Conservation (phyloP, 2,888 invertebrate species). For the Quadroppia sp. region DNA sequence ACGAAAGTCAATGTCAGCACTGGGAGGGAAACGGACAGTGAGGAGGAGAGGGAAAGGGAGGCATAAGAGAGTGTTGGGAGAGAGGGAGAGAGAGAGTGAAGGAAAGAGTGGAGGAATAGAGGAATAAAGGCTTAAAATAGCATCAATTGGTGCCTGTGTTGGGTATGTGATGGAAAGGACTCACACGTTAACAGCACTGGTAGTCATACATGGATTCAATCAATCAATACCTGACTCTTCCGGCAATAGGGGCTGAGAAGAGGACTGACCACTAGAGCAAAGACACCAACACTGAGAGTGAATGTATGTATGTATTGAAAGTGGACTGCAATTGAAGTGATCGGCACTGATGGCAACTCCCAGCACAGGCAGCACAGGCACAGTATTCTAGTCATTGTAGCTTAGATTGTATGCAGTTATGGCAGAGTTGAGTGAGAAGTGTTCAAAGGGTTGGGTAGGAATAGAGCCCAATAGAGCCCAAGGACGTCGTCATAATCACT, state of each 20-base stretch:
- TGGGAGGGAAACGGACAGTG: conserved; percentile 21
- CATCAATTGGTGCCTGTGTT: conserved; percentile 6
- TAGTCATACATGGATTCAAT: background rate
- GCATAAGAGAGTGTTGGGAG: background rate
- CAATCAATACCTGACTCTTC: conserved; percentile 29
- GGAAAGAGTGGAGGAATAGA: conserved; percentile 29
- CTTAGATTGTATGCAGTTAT: background rate
- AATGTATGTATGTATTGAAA: background rate
- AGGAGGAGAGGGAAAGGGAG: conserved; percentile 33
- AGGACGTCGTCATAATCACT: conserved; percentile 32
- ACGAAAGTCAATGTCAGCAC: background rate
- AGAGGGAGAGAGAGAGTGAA: conserved; percentile 30
- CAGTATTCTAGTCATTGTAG: conserved; percentile 21
- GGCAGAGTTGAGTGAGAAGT: conserved; percentile 22
- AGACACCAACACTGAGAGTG: background rate
- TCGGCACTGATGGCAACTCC: conserved; percentile 29
- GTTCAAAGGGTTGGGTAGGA: conserved; percentile 35
- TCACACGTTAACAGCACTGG: background rate
- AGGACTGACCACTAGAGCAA: background rate
- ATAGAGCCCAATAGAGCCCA: too few relatives aligned
- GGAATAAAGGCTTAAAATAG: conserved; percentile 21
- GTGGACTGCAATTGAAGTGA: background rate
- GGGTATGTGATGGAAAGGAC: background rate
- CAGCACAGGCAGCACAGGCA: conserved; percentile 15
- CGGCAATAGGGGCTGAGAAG: background rate